Evolutionary conservation across 2,888 invertebrate genomes (phyloP).

Genomic region (Notodonta dromedarius): DNA sequence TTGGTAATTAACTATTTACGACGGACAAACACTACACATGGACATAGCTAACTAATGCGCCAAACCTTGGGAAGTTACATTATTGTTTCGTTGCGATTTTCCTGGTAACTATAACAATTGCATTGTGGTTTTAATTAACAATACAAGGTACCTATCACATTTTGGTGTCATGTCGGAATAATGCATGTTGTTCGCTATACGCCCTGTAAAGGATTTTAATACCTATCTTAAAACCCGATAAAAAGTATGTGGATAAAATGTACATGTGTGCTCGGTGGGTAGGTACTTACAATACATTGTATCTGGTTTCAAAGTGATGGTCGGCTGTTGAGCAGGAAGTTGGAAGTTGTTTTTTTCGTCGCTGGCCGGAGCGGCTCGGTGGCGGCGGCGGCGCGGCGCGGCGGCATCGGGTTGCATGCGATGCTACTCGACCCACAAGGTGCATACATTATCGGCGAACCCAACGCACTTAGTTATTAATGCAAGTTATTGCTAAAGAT

Average conservation of each 20-base stretch:
- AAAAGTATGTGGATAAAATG: background rate
- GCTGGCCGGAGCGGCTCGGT: constrained; percentile 10
- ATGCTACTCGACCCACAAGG: constrained; percentile 30
- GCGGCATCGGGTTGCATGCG: constrained; percentile 26
- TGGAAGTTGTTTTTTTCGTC: constrained; percentile 43
- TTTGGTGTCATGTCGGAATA: no score
- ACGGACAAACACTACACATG: no score
- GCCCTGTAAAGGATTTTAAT: no score
- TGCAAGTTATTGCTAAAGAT: background rate
- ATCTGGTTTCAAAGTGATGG: constrained; percentile 47
- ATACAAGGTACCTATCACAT: background rate
- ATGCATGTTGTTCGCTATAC: no score
- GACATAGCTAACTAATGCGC: background rate
- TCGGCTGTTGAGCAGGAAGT: constrained; percentile 51
- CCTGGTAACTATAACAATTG: background rate
- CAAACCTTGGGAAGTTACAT: background rate
- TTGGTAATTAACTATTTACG: no score
- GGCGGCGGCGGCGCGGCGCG: constrained; percentile 4
- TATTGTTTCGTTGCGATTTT: background rate
- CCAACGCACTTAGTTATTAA: constrained; percentile 1
- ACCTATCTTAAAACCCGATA: background rate
- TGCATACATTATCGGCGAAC: constrained; percentile 12
- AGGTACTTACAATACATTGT: constrained; percentile 25
- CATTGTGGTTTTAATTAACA: background rate
- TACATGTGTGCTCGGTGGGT: background rate